phyloP scores from a whole-genome alignment of 2,797 vertebrate species.

The Buceros bicornis region DNA sequence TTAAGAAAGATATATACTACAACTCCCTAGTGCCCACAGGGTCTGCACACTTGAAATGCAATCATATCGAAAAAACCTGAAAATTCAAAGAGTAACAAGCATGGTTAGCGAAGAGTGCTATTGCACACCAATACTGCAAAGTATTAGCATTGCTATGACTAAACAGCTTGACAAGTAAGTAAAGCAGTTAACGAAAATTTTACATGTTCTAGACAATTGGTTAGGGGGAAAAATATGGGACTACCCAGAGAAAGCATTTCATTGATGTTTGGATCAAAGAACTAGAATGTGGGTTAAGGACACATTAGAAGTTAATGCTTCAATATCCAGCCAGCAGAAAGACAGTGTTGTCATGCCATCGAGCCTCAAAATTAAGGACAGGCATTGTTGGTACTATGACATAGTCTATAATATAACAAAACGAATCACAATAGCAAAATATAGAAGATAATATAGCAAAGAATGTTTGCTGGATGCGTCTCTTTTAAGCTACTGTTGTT shows the following conservation, averaged over 20 bases:
- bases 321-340: background rate
- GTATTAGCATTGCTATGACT: background rate
- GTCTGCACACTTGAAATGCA: background rate
- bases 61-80: background rate
- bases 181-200: background rate
- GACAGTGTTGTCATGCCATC: background rate
- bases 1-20: background rate
- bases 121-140: background rate
- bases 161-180: background rate
- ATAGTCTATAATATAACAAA: background rate
- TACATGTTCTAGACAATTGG: background rate
- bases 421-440: background rate
- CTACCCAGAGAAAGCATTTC: background rate
- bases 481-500: background rate
- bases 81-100: background rate
- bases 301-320: background rate
- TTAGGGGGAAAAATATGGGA: background rate
- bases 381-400: no score
- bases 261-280: background rate
- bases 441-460: background rate
- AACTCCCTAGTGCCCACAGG: background rate
- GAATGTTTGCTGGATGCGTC: background rate
- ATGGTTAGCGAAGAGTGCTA: background rate
- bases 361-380: background rate
- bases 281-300: background rate